Evolutionary conservation across 2,113 vertebrate species (phyloP), one percentile per base, ranked within the genome.

Genomic region (Camelus bactrianus): DNA sequence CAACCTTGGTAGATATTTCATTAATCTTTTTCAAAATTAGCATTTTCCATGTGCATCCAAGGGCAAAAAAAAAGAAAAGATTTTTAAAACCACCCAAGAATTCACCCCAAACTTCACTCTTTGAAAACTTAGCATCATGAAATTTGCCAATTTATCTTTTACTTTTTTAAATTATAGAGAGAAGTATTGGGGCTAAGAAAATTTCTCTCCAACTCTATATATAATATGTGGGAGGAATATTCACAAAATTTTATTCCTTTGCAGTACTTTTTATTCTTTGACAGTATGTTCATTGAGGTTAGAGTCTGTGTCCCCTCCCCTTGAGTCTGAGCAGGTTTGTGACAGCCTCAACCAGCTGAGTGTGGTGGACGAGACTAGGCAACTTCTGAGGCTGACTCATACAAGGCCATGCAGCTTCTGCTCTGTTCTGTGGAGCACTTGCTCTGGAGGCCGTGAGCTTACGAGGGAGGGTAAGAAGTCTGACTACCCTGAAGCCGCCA

Each of bases 1-100:
- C 9, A 89, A 56, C 17, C 20, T 76, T 84, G 30, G 73, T 56
- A 70, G 52, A 15, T 12, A 69, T 80, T 93, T 89, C 64, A 54
- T 86, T 94, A 46, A 85, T 89, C 42, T 56, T 84, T 91, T 83
- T 77, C 19, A n/a, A 92, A 95, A 35, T 72, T 85, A 67, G 2
- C 32, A 89, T 82, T 91, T 94, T 80, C 42, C 22, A 46, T 64
- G 24, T 70, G 5, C 94, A 69, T 80, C 15, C 12, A 81, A 67
- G 72, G 24, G 28, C 75, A 32, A 87, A 93, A 84, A 89, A 17
- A 13, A 42, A 42, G 5, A 42, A 42, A 42, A 42, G 6, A 9
- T 30, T 60, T 73, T 92, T 54, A 17, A 79, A 92, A 54, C 10
- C 30, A 76, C 79, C 10, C 72, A 52, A 72, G 76, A 42, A 26